These are phyloP conservation scores for Elegia similella DNA, from an alignment of 2,888 invertebrate species.

Conservation along the genomic window DNA sequence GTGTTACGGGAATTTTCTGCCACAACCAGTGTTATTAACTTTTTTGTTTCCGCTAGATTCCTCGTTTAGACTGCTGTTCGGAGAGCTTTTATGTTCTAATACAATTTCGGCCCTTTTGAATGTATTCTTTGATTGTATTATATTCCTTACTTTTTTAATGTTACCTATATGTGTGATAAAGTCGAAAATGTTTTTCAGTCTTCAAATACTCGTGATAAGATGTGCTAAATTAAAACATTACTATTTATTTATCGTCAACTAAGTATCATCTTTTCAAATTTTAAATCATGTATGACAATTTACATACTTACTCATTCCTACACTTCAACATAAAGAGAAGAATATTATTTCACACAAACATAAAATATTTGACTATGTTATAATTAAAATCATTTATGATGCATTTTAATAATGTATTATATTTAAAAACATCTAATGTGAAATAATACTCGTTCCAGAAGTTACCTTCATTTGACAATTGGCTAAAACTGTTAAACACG, in stretches of 20 bases:
- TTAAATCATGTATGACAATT: background rate
- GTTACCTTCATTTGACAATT: constrained; percentile 13
- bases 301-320: background rate
- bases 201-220: no score
- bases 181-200: no score
- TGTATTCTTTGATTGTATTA: no score
- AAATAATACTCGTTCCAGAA: background rate
- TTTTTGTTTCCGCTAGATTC: background rate
- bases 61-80: constrained; percentile 1
- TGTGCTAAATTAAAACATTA: no score
- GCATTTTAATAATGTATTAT: background rate
- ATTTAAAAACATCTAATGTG: background rate
- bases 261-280: background rate
- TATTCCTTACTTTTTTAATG: no score
- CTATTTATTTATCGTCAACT: no score
- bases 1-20: background rate
- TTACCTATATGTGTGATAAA: no score
- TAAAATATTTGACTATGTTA: background rate
- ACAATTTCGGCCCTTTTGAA: no score
- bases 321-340: background rate
- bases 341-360: background rate
- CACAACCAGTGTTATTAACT: background rate
- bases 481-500: background rate
- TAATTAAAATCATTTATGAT: background rate
- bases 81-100: background rate